phyloP scores from a whole-genome alignment of 1,140 invertebrate genomes.

The Caenorhabditis latens region DNA sequence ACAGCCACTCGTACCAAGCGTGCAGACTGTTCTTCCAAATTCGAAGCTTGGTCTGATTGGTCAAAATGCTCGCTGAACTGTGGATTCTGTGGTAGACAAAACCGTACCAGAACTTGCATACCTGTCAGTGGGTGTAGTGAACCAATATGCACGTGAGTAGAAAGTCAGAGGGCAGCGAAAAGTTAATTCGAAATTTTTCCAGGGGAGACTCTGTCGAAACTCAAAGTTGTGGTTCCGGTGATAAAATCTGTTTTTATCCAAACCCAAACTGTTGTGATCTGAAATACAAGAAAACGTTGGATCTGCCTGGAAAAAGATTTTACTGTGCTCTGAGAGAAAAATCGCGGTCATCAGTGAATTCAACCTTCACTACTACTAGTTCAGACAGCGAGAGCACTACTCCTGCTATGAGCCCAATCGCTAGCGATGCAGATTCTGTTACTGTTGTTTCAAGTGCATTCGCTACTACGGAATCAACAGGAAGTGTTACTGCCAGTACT shows the following conservation, averaged over 20 bases:
- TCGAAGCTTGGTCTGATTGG: constrained; percentile 2
- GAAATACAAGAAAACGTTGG: background rate
- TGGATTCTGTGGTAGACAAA: constrained; percentile 22
- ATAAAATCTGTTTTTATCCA: background rate
- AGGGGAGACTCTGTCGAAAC: background rate
- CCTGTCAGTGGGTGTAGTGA: background rate
- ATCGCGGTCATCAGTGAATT: background rate
- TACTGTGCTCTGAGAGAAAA: background rate
- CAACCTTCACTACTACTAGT: background rate
- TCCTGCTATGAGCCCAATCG: too few relatives aligned
- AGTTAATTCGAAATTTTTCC: background rate
- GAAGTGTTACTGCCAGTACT: background rate
- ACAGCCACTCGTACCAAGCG: background rate
- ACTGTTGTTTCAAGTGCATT: background rate
- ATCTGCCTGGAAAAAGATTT: background rate
- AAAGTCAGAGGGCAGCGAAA: background rate
- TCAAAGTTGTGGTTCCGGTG: background rate
- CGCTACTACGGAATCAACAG: too few relatives aligned
- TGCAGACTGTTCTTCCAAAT: background rate
- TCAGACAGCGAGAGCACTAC: too few relatives aligned
- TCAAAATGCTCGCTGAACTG: background rate
- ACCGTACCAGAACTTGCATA: background rate
- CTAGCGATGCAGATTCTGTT: background rate
- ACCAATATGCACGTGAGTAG: background rate
- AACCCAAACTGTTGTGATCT: background rate